Evolutionary conservation across 2,113 vertebrate species (phyloP).

Genomic region (Suncus etruscus): DNA sequence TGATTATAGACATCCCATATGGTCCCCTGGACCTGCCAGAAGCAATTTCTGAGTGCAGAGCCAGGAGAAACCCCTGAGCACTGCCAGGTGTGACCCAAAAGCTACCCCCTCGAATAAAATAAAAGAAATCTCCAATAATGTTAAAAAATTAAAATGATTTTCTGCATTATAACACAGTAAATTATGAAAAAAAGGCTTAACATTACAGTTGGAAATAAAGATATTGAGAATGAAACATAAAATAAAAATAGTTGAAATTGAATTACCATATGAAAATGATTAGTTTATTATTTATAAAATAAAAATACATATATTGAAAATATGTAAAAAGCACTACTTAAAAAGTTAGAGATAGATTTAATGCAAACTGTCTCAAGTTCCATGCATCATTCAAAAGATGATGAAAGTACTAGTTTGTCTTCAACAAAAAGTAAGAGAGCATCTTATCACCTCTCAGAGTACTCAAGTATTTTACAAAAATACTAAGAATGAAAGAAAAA

Average conservation of each 20-base stretch:
- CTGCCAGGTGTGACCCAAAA: too few species aligned
- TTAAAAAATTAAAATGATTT: background rate
- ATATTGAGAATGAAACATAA: conserved; percentile 6
- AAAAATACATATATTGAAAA: conserved; percentile 38
- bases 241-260: background rate
- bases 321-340: background rate
- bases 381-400: background rate
- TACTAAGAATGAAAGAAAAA: conserved; percentile 17
- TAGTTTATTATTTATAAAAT: background rate
- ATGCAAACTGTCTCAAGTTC: background rate
- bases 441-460: background rate
- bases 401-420: conserved; percentile 20
- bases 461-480: background rate
- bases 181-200: background rate
- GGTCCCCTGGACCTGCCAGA: too few species aligned
- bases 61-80: too few species aligned
- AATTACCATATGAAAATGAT: background rate
- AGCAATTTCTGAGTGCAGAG: too few species aligned
- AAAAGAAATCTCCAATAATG: too few species aligned
- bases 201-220: background rate
- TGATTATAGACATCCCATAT: too few species aligned
- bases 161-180: background rate
- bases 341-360: background rate
- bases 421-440: conserved; percentile 1
- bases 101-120: too few species aligned